Evolutionary conservation across 2,113 vertebrate species (phyloP), one percentile per base, ranked within the genome.

Genomic region (Tachysurus vachellii): DNA sequence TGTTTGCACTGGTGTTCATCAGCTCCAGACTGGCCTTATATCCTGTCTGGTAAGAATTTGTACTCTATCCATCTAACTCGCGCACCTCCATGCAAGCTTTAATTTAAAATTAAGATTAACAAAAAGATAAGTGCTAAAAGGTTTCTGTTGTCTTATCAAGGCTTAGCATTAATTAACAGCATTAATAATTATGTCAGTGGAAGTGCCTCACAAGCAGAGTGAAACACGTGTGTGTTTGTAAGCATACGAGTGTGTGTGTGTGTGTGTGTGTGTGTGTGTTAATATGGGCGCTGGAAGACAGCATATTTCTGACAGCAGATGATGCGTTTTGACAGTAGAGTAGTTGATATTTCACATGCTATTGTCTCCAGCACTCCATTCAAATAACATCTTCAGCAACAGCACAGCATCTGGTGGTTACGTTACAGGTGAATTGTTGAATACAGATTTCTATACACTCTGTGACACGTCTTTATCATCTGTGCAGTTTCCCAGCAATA

Each of bases 1-100:
- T 96, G 94, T 99, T 99, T 94, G 97, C 96, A 71, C 87, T 98
- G 92, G 93, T 99, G 92, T 99, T 99, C 95, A 96, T 98, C 92
- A 96, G 96, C 92, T 97, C 96, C 89, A 97, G 98, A 90, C 96
- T 99, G 94, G 97, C 95, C 89, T 91, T 99, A 91, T 99, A 95
- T 93, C 98, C 98, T 87, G 91, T 99, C 81, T 99, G 98, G 98
- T 99, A 93, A 98, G 98, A 64, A 36, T 4, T 64, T 26, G 23
- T 21, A 54, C 28, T 59, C 53, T 68, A 82, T 11, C 42, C 4
- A 42, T 56, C 50, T 28, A 42, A 42, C 16, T 80, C 62, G 14
- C 28, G 17, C 79, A 70, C 19, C 5, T 54, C 56, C 16, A 1
- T 82, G 8, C 53, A 2, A 61, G 19, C 36, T 36, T 80, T 57